Evolutionary conservation across 2,888 invertebrate species (phyloP), one percentile per base, ranked within the genome.

Genomic region (Eupelmus urozonus): DNA sequence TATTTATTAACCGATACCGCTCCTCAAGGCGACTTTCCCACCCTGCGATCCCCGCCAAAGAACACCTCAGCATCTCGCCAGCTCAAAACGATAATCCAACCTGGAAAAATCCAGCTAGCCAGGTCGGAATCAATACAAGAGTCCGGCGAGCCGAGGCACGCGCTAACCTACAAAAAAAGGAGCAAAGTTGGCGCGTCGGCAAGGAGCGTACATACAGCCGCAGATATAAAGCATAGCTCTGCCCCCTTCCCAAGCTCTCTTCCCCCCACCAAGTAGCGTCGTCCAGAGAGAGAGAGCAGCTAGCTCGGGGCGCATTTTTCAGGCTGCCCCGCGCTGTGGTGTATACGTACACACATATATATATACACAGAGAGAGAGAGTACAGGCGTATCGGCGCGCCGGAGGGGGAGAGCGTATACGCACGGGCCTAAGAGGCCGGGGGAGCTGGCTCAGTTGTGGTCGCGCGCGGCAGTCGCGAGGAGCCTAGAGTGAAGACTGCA

Each of bases 401-500:
- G 18, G 49, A 63, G 45, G 23, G 49, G 45, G 65, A 51, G 51
- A 53, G 23, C 11, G 20, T 51, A 40, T 27, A 40, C 34, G 40
- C 40, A 40, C 13, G 42, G 23, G 27, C 7, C 20, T n/a, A 40
- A 34, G 29, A 13, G 27, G 25, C 2, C 7, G 51, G 42, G 29
- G 20, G 34, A 49, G 49, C 29, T 16, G 1, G 34, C 53, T 62
- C 60, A 49, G 62, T 69, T 18, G 62, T 40, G 25, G 40, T 63
- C 62, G 72, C 72, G 57, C 57, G 72, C 62, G 53, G 53, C 62
- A 63, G 53, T 42, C 69, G 69, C 53, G 40, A 40, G 40, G 40
- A 40, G 25, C 57, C n/a, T 34, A n/a, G n/a, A n/a, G n/a, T 53
- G 29, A 1, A 27, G 51, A n/a, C n/a, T n/a, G n/a, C n/a, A n/a